phyloP scores from a whole-genome alignment of 2,113 vertebrate genomes.

The Muntiacus muntjak region DNA sequence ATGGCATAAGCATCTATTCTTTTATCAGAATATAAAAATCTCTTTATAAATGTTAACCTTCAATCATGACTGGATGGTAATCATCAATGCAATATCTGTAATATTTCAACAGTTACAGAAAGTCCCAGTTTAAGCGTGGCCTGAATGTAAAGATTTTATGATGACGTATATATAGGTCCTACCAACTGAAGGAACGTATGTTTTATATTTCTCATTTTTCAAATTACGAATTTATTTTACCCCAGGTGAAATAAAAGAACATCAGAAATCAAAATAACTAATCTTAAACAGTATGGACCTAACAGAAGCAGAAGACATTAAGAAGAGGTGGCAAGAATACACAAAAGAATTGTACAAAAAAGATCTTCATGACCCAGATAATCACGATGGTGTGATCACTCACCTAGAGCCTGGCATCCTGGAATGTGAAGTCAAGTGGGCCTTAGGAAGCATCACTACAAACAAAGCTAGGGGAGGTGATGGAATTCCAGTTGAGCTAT shows the following conservation, averaged over 20 bases:
- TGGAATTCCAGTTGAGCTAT: background rate
- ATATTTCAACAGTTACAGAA: background rate
- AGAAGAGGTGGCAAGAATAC: background rate
- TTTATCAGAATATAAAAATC: background rate
- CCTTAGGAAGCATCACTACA: background rate
- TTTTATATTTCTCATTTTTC: background rate
- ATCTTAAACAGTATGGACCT: background rate
- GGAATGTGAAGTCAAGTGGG: background rate
- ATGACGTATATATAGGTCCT: background rate
- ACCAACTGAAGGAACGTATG: background rate
- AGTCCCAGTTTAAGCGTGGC: background rate
- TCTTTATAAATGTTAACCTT: background rate
- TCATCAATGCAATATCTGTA: background rate
- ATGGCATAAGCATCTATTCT: background rate
- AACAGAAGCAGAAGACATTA: background rate
- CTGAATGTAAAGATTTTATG: background rate
- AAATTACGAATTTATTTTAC: background rate
- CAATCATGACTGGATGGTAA: background rate
- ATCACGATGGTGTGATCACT: background rate
- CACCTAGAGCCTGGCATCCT: background rate
- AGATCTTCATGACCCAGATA: background rate
- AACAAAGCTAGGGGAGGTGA: background rate
- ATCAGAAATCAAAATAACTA: background rate
- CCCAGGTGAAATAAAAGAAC: background rate
- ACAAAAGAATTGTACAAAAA: background rate